Conservation (phyloP, 2,113 vertebrate genomes). For the Polyodon spathula region DNA sequence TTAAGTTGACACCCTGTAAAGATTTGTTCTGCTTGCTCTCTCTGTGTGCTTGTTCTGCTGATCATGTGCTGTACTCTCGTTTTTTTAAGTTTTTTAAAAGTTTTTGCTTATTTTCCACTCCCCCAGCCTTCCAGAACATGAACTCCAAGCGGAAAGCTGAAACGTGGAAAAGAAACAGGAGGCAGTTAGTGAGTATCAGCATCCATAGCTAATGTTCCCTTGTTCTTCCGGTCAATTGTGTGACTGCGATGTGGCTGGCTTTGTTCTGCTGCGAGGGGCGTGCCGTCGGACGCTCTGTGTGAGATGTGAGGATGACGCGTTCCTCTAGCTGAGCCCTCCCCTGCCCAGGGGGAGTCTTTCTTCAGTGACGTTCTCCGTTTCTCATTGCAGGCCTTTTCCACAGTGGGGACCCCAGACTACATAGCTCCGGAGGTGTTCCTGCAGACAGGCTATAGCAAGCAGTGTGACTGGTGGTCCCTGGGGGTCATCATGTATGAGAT, state of each 20-base stretch:
- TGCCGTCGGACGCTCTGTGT: no score
- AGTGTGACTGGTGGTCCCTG: conserved; percentile 95
- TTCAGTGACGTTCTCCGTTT: conserved; percentile 8
- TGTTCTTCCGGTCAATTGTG: no score
- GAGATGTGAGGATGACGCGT: not conserved
- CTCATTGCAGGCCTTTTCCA: conserved; percentile 82
- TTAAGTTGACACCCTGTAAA: no score
- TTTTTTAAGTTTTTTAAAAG: no score
- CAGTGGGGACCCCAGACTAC: conserved; percentile 92
- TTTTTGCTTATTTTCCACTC: not conserved
- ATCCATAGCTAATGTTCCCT: no score
- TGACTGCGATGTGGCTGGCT: not conserved
- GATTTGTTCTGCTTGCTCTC: no score
- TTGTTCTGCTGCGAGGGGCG: no score
- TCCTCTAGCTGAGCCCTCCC: not conserved
- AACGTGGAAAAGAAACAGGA: conserved; percentile 94
- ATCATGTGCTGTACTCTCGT: no score
- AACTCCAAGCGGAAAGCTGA: conserved; percentile 99
- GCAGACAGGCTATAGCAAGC: conserved; percentile 96
- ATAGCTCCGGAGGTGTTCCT: conserved; percentile 95
- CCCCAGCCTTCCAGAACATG: conserved; percentile 93
- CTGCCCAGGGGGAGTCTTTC: conserved; percentile 5
- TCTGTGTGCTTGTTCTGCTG: no score
- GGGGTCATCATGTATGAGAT: conserved; percentile 98
- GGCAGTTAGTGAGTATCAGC: conserved; percentile 74